Base-by-base conservation (phyloP, 2,797 vertebrate species). In the Jordanella pulchra region DNA sequence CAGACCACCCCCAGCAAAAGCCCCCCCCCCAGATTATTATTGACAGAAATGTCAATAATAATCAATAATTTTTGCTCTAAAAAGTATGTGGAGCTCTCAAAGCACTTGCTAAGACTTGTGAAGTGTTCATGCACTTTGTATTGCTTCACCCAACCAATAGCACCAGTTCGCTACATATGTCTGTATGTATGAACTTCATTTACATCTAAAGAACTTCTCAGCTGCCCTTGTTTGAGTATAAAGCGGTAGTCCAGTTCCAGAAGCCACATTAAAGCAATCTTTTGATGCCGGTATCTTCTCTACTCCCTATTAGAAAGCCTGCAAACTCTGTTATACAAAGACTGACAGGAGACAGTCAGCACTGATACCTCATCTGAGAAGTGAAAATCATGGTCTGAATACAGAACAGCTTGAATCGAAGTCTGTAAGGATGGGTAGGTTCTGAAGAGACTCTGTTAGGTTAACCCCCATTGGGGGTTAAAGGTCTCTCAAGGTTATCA, bases 301-400 rank as follows among this genome's bases (percentile, higher is more conserved):
- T 79, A 76, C 73, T 80, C 73, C 71, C 72, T 69, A 88, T 90
- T 87, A 86, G 85, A 84, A 85, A 79, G 87, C 85, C 82, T 83
- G 75, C 85, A 60, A 82, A 86, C 72, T 75, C 74, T 81, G 87
- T 90, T 88, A 91, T 78, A 77, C 64, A 69, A 66, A 86, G 86
- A 92, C 84, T 92, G 92, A 93, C 90, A 91, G 89, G 75, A 91
- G 75, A 80, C 89, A 87, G 86, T 92, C 83, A 44, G 55, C 5
- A 66, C 80, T 78, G 81, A 90, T 91, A 92, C 86, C 88, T 86
- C 84, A 91, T 93, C 79, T 84, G 66, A 81, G 83, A 87, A 7
- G 25, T 72, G 72, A 69, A 79, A 78, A 85, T 80, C 79, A 75
- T 85, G 76, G 72, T 50, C 81, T 84, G 92, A 88, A 92, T 90